Conservation (phyloP, 2,888 invertebrate genomes). For the Brachylomia viminalis region DNA sequence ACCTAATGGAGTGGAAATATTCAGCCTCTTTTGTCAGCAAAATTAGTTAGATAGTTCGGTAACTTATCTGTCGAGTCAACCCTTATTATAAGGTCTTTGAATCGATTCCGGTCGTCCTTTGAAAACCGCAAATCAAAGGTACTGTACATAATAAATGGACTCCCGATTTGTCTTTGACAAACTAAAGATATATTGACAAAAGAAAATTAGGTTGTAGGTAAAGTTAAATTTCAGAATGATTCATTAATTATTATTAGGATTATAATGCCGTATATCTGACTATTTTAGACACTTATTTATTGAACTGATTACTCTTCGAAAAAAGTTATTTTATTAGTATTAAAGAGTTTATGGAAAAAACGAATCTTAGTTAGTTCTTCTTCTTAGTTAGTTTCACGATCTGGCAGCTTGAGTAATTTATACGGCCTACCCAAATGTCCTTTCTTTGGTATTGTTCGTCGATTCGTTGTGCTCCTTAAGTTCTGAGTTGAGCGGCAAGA, state of each 20-base stretch:
- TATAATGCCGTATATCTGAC: too few species aligned
- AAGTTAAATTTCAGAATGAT: not conserved
- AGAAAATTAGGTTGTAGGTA: not conserved
- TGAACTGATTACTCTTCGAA: too few species aligned
- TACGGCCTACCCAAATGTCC: too few species aligned
- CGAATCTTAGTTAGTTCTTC: too few species aligned
- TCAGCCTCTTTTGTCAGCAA: slow-evolving; percentile 26
- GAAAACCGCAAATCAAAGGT: slow-evolving; percentile 27
- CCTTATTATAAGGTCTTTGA: slow-evolving; percentile 1
- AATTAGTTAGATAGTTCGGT: slow-evolving; percentile 28
- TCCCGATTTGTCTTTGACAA: slow-evolving; percentile 21
- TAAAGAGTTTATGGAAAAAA: too few species aligned
- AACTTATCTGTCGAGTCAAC: slow-evolving; percentile 20
- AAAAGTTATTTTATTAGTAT: too few species aligned
- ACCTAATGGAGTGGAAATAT: not conserved
- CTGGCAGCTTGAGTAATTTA: too few species aligned
- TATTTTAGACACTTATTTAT: not conserved
- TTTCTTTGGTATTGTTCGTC: too few species aligned
- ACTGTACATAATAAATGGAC: slow-evolving; percentile 21
- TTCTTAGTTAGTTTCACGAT: too few species aligned
- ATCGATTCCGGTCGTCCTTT: slow-evolving; percentile 24
- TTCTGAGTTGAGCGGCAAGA: too few species aligned
- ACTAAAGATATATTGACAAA: not conserved
- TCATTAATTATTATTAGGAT: not conserved
- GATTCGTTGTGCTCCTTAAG: too few species aligned